Conservation (phyloP, 2,797 vertebrate species). For the Columba guinea region DNA sequence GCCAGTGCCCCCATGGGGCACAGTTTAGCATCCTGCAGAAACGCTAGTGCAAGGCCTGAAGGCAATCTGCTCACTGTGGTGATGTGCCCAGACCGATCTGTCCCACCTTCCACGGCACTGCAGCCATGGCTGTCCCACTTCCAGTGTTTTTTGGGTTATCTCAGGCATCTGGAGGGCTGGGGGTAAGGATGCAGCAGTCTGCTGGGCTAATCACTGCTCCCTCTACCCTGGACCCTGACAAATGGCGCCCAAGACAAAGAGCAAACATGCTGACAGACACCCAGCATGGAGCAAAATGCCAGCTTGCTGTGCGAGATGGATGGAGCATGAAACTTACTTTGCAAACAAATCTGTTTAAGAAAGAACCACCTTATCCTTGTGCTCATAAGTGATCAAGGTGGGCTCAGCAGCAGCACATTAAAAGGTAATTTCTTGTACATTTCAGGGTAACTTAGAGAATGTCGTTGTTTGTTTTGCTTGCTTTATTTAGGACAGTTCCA, state of each 20-base stretch:
- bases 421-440: not conserved
- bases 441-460: not conserved
- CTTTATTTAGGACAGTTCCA: not conserved
- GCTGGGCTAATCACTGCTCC: not conserved
- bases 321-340: not conserved
- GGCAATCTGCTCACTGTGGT: accelerated
- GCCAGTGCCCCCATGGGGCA: not conserved
- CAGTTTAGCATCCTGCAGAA: not conserved
- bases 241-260: not conserved
- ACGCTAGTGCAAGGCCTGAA: not conserved
- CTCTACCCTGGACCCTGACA: not conserved
- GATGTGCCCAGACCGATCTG: not conserved
- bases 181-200: not conserved
- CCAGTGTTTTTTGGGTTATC: accelerated
- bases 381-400: accelerated
- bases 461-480: not conserved
- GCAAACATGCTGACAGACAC: accelerated
- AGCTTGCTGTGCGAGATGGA: not conserved
- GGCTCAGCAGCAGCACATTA: not conserved
- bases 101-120: accelerated
- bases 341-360: not conserved
- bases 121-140: too few species aligned
- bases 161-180: not conserved
- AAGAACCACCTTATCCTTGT: not conserved
- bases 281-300: not conserved